Base-by-base conservation (phyloP, 2,113 vertebrate genomes). In the Neogobius melanostomus region DNA sequence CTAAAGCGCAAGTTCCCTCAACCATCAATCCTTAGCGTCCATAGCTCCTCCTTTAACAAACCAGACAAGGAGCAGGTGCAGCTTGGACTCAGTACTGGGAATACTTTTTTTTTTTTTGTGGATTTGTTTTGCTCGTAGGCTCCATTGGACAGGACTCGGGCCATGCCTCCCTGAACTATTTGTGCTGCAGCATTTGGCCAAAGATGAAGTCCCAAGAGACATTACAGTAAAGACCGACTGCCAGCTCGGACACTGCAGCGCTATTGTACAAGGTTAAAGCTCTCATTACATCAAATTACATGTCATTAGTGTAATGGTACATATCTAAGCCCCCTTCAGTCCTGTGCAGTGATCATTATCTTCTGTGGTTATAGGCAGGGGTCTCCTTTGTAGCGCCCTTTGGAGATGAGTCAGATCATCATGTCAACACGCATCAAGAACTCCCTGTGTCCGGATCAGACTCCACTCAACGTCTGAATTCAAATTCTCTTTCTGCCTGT, bases 401-500 rank as follows among this genome's bases (percentile, higher is more conserved):
- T 12, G 11, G 50, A 76, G 71, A 69, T 85, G 69, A 53, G 57
- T 66, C 51, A 56, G 64, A 81, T 74, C 49, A 51, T 14, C 14
- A 61, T 80, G 84, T 80, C 81, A 64, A 68, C 71, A 44, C 50
- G 52, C 76, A 79, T 85, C 73, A 76, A 70, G 69, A 61, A 47
- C 46, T 50, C 49, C 7, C 64, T 42, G 0, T 50, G 57, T 82
- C 73, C 44, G 28, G 57, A 86, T 89, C 79, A 83, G 85, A 84
- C 57, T 7, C 57, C 45, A 46, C 53, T 67, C 66, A 42, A 64
- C 71, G 74, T 84, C 71, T 69, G 80, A 70, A 77, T 82, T 69
- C 69, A 72, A 71, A 85, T 87, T 75, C 64, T 51, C 66, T 82
- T 59, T 79, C 71, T 61, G 64, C 46, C 17, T 44, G 42, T 11